A percentile compares a stretch with the other conserved stretches of the same genome.
Evolutionary conservation across 2,888 invertebrate species (phyloP).

Genomic region (Platerodrilus igneus): DNA sequence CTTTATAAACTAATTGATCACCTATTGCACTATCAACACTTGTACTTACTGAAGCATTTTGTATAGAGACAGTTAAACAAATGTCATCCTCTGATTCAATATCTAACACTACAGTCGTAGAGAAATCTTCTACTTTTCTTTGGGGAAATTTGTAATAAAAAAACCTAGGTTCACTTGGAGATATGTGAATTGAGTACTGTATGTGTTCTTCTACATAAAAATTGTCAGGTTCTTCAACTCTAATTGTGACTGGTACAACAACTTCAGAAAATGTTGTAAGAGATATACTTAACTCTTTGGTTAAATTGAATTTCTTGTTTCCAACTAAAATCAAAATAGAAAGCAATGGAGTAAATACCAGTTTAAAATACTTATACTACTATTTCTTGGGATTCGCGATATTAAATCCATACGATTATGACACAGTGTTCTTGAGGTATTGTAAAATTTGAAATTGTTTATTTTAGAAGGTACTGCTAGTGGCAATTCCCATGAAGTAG

Average conservation of each 20-base stretch:
- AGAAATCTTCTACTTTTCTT: not conserved
- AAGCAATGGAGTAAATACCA: too few species aligned
- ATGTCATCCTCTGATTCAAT: not conserved
- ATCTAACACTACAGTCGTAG: not conserved
- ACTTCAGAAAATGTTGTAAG: not conserved
- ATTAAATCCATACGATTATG: not conserved
- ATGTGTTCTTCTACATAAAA: not conserved
- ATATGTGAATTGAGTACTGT: not conserved
- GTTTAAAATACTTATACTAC: too few species aligned
- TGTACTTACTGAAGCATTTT: constrained; percentile 62
- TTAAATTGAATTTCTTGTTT: not conserved
- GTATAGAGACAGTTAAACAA: constrained; percentile 54
- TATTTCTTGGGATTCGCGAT: not conserved
- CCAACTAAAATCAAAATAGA: too few species aligned
- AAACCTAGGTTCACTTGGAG: not conserved
- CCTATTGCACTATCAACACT: too few species aligned
- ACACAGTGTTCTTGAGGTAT: not conserved
- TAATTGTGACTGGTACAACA: not conserved
- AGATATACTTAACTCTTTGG: not conserved
- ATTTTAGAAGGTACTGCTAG: not conserved
- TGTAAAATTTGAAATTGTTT: not conserved
- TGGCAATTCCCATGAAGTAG: not conserved
- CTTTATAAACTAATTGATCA: too few species aligned
- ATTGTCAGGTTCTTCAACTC: not conserved
- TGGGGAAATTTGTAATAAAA: not conserved